Conservation (phyloP, 2,888 invertebrate species). For the Acanthacorydalis orientalis region DNA sequence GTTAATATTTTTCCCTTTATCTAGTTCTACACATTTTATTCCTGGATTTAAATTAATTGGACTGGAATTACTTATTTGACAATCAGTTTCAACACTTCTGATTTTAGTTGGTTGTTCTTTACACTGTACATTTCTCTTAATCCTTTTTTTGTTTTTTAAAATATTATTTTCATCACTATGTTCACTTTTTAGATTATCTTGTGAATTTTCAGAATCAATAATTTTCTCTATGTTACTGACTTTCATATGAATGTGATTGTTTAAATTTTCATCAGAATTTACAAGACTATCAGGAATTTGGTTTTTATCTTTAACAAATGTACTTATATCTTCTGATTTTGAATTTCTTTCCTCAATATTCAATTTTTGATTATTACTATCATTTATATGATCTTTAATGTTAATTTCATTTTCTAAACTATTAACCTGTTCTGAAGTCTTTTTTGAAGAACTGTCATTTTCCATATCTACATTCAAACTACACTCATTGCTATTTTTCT, state of each 20-base stretch:
- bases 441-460: slow-evolving; percentile 6
- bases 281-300: slow-evolving; percentile 1
- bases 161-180: not conserved
- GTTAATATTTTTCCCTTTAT: no score
- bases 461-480: slow-evolving; percentile 1
- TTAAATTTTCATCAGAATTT: slow-evolving; percentile 5
- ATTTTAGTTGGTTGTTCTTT: no score
- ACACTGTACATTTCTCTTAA: no score
- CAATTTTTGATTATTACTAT: no score
- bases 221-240: not conserved
- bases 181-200: not conserved
- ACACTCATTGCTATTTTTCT: not conserved
- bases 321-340: no score
- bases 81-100: no score
- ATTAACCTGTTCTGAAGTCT: not conserved
- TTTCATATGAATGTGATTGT: not conserved
- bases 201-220: not conserved
- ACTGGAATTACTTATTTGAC: no score
- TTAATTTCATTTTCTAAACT: no score
- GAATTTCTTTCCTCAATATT: no score
- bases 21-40: no score
- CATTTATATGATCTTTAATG: no score
- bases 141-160: not conserved
- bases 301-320: not conserved
- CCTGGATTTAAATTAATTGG: no score